Percentiles rank a stretch among this genome's conserved stretches.
phyloP scores from a whole-genome alignment of 2,888 invertebrate genomes.

The Erebia aethiops region DNA sequence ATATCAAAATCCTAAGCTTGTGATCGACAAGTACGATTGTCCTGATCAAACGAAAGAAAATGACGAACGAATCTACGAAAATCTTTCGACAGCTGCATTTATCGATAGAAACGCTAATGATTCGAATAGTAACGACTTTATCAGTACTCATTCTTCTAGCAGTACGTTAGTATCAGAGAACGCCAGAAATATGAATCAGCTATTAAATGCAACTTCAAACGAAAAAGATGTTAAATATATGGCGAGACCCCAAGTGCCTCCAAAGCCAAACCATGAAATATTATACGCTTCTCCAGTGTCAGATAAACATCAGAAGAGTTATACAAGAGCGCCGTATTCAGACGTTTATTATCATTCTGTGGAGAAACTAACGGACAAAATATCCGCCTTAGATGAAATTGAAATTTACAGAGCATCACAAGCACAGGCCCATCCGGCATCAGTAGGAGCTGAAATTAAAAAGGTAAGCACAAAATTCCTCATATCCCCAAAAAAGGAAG shows the following conservation, averaged over 20 bases:
- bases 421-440: conserved; percentile 58
- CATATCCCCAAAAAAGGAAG: conserved; percentile 78
- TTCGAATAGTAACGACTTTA: conserved; percentile 49
- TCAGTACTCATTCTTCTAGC: conserved; percentile 67
- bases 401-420: conserved; percentile 67
- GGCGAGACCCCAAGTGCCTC: conserved; percentile 55
- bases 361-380: conserved; percentile 65
- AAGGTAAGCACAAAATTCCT: conserved; percentile 73
- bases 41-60: conserved; percentile 45
- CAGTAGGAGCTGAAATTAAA: conserved; percentile 78
- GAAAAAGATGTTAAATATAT: conserved; percentile 48
- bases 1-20: conserved; percentile 63
- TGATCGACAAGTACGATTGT: conserved; percentile 53
- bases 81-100: conserved; percentile 53
- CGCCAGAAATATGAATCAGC: conserved; percentile 46
- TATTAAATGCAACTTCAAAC: conserved; percentile 33
- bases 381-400: conserved; percentile 61
- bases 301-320: conserved; percentile 36
- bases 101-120: conserved; percentile 48
- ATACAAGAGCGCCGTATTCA: conserved; percentile 53
- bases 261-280: conserved; percentile 58
- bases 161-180: conserved; percentile 73
- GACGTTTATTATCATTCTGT: conserved; percentile 75
- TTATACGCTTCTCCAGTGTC: conserved; percentile 41
- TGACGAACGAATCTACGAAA: conserved; percentile 72